Base-by-base conservation (phyloP, 2,113 vertebrate species). In the Triplophysa dalaica region DNA sequence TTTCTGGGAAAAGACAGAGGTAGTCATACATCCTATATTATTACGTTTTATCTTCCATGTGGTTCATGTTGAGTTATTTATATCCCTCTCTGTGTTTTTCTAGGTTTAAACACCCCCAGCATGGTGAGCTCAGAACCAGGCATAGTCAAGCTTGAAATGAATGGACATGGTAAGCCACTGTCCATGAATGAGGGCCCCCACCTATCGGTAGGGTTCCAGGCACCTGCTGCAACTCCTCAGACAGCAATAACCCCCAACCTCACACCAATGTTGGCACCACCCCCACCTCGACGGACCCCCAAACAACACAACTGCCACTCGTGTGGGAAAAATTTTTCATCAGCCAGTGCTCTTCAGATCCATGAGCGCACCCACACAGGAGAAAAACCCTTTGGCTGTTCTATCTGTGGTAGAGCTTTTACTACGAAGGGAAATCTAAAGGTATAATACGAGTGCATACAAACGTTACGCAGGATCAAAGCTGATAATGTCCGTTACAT, bases 251-350 rank as follows among this genome's bases (percentile, higher is more conserved):
- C 93, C 87, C 93, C 96, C 16, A 93, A 94, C 90, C 94, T 98
- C 79, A 93, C 95, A 66, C 95, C 98, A 80, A 96, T 98, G 96
- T 92, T 98, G 92, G 96, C 96, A 75, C 97, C 96, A 16, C 96
- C 97, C 0, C 97, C 97, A 19, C 93, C 93, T 10, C 94, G 98
- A 81, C 95, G 98, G 88, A 97, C 97, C 60, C 97, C 98, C 82
- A 99, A 99, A 94, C 98, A 99, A 91, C 98, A 99, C 94, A 99
- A 98, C 95, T 99, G 98, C 93, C 95, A 98, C 78, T 96, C 95
- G 0, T 99, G 97, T 38, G 98, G 97, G 88, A 99, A 99, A 92
- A 98, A 97, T 91, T 99, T 99, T 89, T 99, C 98, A 72, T 99
- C 98, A 22, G 97, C 98, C 90, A 99, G 97, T 76, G 98, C 98